phyloP scores from a whole-genome alignment of 2,888 invertebrate species.

The Lacanobia oleracea region DNA sequence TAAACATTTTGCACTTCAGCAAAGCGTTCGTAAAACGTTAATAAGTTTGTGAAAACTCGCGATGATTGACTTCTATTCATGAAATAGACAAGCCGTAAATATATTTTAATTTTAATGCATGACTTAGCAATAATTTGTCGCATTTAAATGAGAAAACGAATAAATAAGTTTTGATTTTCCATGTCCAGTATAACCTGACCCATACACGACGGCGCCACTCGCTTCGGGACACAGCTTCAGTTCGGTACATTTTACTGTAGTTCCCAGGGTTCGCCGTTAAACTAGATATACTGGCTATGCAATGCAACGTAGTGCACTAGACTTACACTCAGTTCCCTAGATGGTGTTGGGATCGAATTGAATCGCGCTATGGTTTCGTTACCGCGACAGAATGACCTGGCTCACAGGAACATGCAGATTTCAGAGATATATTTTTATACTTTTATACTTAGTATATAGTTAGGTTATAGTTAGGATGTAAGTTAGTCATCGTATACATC shows the following conservation, averaged over 20 bases:
- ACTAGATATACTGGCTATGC: neutral
- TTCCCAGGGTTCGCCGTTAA: neutral
- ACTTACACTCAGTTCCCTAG: neutral
- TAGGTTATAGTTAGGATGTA: constrained; percentile 2
- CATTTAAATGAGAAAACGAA: neutral
- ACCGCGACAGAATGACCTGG: neutral
- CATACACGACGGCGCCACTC: neutral
- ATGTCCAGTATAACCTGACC: neutral
- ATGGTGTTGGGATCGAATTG: constrained; percentile 22
- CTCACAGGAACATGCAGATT: neutral
- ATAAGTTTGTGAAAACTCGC: no score
- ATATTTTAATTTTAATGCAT: neutral
- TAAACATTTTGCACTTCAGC: no score
- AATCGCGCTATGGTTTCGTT: constrained; percentile 11
- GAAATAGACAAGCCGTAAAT: neutral
- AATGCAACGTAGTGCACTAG: neutral
- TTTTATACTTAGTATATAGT: constrained; percentile 1
- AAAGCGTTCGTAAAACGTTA: no score
- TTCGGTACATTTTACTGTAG: neutral
- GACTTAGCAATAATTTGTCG: neutral
- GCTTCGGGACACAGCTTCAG: neutral
- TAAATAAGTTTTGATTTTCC: neutral
- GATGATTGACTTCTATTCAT: neutral
- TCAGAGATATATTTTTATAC: constrained; percentile 27
- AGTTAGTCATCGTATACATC: no score